Conservation (phyloP, 2,113 vertebrate genomes). For the Gasterosteus nipponicus region DNA sequence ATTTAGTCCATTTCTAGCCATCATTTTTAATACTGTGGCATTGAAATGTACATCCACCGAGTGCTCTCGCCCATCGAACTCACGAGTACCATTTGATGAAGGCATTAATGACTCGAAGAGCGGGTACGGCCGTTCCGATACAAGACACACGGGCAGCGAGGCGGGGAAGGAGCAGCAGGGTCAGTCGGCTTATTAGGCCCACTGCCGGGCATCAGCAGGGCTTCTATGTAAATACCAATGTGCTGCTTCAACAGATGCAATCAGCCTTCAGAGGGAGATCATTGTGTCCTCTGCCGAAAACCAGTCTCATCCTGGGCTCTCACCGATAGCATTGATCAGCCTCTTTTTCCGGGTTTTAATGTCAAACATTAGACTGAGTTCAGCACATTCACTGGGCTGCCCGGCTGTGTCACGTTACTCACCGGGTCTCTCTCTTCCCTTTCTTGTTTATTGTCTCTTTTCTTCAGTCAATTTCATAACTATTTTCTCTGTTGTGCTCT, state of each 20-base stretch:
- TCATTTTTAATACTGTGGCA: neutral
- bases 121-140: conserved; percentile 35
- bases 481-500: neutral
- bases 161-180: conserved; percentile 11
- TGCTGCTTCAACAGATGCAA: conserved; percentile 65
- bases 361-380: conserved; percentile 67
- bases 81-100: conserved; percentile 17
- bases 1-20: too few relatives aligned
- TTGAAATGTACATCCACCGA: neutral
- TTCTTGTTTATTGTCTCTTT: conserved; percentile 26
- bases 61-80: neutral
- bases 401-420: conserved; percentile 46
- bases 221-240: conserved; percentile 65
- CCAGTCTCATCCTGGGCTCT: conserved; percentile 48
- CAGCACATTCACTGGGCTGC: conserved; percentile 50
- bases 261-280: conserved; percentile 62
- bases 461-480: conserved; percentile 24
- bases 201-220: conserved; percentile 31
- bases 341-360: conserved; percentile 53
- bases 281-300: conserved; percentile 56
- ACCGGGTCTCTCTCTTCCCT: conserved; percentile 14
- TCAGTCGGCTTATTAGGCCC: conserved; percentile 9
- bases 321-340: conserved; percentile 60
- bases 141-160: conserved; percentile 12
- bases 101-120: conserved; percentile 26